These are phyloP conservation scores for Dromiciops gliroides DNA, from an alignment of 2,113 vertebrate genomes.

Conservation along the genomic window DNA sequence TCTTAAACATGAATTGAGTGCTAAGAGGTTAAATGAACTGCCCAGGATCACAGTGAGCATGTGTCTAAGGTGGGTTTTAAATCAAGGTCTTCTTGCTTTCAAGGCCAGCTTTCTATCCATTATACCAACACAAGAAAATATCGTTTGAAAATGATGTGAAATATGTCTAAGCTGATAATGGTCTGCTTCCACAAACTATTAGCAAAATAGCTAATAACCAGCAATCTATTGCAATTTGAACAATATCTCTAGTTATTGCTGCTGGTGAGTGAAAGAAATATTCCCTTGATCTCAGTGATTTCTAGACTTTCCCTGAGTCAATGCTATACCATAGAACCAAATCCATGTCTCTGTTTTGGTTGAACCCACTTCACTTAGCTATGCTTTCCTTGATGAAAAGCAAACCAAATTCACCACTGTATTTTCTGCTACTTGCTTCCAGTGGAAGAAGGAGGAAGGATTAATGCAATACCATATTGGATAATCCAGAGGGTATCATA, in stretches of 20 bases:
- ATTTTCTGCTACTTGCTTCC: conserved; percentile 46
- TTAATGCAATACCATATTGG: conserved; percentile 46
- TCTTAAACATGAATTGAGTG: not conserved
- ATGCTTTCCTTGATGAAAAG: conserved; percentile 11
- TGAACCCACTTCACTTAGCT: not conserved
- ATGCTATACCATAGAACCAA: conserved; percentile 6
- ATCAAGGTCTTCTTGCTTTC: not conserved
- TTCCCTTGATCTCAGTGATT: not conserved
- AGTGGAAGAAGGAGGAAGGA: conserved; percentile 1
- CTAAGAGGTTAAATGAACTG: not conserved
- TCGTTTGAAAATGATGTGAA: not conserved
- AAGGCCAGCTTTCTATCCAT: not conserved
- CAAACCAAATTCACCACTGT: conserved; percentile 39
- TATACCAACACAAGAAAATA: not conserved
- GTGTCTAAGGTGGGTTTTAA: not conserved
- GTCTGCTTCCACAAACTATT: not conserved
- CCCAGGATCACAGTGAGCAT: not conserved
- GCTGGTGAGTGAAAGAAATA: not conserved
- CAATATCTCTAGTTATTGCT: not conserved
- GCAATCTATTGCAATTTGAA: not conserved
- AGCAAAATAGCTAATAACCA: not conserved
- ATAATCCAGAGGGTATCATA: conserved; percentile 65
- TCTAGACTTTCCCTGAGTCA: not conserved
- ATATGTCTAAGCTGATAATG: not conserved
- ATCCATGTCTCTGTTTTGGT: conserved; percentile 30